Base-by-base conservation (phyloP, 2,113 vertebrate species). In the Ictalurus punctatus region DNA sequence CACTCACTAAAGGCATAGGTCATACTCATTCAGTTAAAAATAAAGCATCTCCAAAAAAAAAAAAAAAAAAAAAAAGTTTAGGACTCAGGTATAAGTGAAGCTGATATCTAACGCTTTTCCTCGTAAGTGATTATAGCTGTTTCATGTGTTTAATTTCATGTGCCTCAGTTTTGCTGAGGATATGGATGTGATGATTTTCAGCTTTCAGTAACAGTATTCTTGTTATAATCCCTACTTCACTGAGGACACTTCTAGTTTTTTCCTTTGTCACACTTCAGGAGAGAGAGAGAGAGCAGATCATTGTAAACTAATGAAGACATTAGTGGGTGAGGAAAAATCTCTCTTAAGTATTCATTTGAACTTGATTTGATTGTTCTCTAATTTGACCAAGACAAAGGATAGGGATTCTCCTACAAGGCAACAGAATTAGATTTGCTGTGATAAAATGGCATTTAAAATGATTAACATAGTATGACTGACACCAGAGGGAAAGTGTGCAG, bases 271-370 rank as follows among this genome's bases (percentile, higher is more conserved):
- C 30, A 59, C 17, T 58, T 82, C 54, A 59, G 54, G 58, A 81
- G 27, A 69, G 82, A 58, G 27, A 69, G 83, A 88, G 69, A 83
- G 79, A 90, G 59, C 83, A 63, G 76, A 88, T 91, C 90, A 90
- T 90, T 76, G 83, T 86, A 90, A 89, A 90, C 90, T 86, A 90
- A 92, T 88, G 88, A 92, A 91, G 78, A 81, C 91, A 90, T 92
- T 91, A 91, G 81, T 76, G 81, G 83, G 88, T 87, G 63, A 90
- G 84, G 74, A 86, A 84, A 85, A 89, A 81, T 86, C 90, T 88
- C 84, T 91, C 88, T 88, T 88, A 89, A 92, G 84, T 90, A 90
- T 92, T 92, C 89, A 92, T 92, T 92, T 89, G 81, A 86, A 86
- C 84, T 84, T 90, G 86, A 91, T 91, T 92, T 90, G 90, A 91